These are phyloP conservation scores for Morelia viridis DNA, from an alignment of 2,797 vertebrate species.

Conservation along the genomic window DNA sequence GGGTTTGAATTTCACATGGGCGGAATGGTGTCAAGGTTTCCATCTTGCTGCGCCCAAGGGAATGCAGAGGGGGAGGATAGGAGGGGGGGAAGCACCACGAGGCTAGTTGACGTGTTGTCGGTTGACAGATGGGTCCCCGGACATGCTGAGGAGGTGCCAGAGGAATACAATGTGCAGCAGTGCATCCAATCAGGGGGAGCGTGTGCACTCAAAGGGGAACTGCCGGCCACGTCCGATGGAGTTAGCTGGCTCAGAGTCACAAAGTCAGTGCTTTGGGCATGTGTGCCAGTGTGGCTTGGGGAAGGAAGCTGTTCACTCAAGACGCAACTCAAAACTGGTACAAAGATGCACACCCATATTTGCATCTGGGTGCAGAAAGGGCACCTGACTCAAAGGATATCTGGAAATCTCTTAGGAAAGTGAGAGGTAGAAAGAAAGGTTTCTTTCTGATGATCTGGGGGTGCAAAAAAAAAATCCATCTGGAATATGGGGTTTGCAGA, in stretches of 20 bases:
- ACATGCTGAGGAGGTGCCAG: constrained; percentile 56
- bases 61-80: neutral
- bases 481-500: neutral
- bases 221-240: neutral
- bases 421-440: neutral
- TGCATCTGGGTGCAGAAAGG: neutral
- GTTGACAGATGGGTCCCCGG: constrained; percentile 71
- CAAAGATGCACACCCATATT: too few species aligned
- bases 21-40: constrained; percentile 2
- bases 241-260: constrained; percentile 1
- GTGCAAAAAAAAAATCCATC: neutral
- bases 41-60: neutral
- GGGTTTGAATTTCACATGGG: constrained; percentile 11
- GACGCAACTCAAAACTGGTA: neutral
- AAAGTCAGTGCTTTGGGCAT: constrained; percentile 30
- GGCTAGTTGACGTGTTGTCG: neutral
- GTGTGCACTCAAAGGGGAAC: constrained; percentile 50
- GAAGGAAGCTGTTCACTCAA: neutral
- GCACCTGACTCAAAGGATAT: neutral
- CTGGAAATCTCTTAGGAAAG: too few species aligned
- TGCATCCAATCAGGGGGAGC: constrained; percentile 59
- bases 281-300: neutral
- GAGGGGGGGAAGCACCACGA: neutral
- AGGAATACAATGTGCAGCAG: constrained; percentile 62
- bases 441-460: neutral